Evolutionary conservation across 2,113 vertebrate genomes (phyloP).

Genomic region (Ameiurus melas): DNA sequence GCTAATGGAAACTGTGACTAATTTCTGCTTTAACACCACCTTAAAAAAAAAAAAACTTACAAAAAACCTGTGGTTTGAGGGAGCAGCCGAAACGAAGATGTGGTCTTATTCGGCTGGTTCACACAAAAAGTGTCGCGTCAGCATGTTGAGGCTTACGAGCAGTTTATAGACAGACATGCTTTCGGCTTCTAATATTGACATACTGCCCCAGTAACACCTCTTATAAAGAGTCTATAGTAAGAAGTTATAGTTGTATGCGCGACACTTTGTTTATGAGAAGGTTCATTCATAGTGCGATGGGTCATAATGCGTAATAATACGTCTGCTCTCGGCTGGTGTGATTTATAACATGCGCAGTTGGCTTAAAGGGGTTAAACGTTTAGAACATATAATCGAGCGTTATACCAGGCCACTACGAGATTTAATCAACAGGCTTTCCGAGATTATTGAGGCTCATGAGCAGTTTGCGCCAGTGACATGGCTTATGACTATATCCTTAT

Average conservation of each 20-base stretch:
- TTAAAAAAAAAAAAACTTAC: neutral
- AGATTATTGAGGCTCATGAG: neutral
- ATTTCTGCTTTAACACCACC: neutral
- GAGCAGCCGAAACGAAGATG: neutral
- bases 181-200: neutral
- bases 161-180: no score
- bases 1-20: slow-evolving; percentile 52
- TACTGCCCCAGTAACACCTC: neutral
- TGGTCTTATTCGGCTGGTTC: neutral
- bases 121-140: neutral
- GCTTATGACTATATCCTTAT: neutral
- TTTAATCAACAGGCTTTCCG: neutral
- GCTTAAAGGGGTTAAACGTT: neutral
- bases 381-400: neutral
- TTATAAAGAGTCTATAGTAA: neutral
- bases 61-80: neutral
- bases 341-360: neutral
- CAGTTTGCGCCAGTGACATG: neutral
- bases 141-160: no score
- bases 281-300: neutral
- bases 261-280: neutral
- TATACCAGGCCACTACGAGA: neutral
- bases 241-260: neutral
- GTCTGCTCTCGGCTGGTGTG: neutral
- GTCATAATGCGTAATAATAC: neutral